These are phyloP conservation scores for Aquatica leii DNA, from an alignment of 2,888 invertebrate genomes.

Conservation along the genomic window DNA sequence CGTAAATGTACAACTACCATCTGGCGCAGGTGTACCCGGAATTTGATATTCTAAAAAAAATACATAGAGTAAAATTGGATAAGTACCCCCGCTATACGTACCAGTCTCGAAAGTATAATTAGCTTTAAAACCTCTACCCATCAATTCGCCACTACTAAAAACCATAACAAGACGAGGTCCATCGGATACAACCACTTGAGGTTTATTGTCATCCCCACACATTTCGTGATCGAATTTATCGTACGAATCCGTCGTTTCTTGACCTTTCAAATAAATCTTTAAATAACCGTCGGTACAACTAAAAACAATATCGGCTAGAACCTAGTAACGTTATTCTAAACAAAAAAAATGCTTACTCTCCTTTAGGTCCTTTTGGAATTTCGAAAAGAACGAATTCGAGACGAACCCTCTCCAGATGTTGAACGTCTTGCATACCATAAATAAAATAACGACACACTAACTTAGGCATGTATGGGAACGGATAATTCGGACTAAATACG, in stretches of 20 bases:
- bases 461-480: slow-evolving; percentile 93
- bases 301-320: slow-evolving; percentile 44
- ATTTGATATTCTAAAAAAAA: slow-evolving; percentile 83
- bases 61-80: no score
- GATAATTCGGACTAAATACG: slow-evolving; percentile 96
- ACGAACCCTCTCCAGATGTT: slow-evolving; percentile 93
- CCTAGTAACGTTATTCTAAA: no score
- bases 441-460: slow-evolving; percentile 98
- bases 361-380: slow-evolving; percentile 84
- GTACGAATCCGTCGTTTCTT: slow-evolving; percentile 90
- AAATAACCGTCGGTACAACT: slow-evolving; percentile 91
- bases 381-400: slow-evolving; percentile 89
- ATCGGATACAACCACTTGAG: slow-evolving; percentile 85
- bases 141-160: slow-evolving; percentile 91
- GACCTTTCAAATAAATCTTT: slow-evolving; percentile 90
- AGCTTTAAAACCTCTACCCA: slow-evolving; percentile 92
- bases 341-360: slow-evolving; percentile 72
- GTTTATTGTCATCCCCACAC: slow-evolving; percentile 82
- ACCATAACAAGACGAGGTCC: slow-evolving; percentile 94
- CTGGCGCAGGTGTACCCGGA: slow-evolving; percentile 92
- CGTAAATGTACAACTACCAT: slow-evolving; percentile 90
- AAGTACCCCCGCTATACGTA: no score
- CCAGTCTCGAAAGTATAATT: slow-evolving; percentile 86
- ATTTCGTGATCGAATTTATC: slow-evolving; percentile 94
- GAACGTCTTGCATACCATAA: slow-evolving; percentile 97